Base-by-base conservation (phyloP, 2,113 vertebrate species). In the Takifugu bimaculatus region DNA sequence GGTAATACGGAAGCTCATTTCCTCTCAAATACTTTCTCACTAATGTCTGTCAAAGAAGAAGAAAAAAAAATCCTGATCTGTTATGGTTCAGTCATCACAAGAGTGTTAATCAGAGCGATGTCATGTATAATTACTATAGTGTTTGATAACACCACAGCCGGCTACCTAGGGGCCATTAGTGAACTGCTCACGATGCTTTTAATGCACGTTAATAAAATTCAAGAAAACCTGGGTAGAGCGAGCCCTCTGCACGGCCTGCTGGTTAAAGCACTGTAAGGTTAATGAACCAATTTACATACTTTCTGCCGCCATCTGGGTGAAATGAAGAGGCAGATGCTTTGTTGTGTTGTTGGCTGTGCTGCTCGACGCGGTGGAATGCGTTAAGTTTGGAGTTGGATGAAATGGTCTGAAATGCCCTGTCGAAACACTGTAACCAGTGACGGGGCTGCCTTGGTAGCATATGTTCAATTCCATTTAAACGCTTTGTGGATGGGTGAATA, bases 231-330 rank as follows among this genome's bases (percentile, higher is more conserved):
- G 73, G 66, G 77, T 86, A 79, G 82, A 85, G 52, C 29, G 57
- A 88, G 83, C 68, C 75, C 73, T 82, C 54, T 75, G 72, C 80
- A 81, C 65, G 83, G 80, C 80, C 87, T 75, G 70, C 72, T 85
- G 86, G 83, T 88, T 85, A 82, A 77, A 84, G 72, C 70, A 72
- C 85, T 86, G 78, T 89, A 87, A 88, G 88, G 89, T 91, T 90
- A 91, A 90, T 90, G 84, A 90, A 86, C 77, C 84, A 85, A 86
- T 90, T 90, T 88, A 79, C 88, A 87, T 89, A 87, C 71, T 66
- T 85, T 85, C 77, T 72, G 71, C 83, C 50, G 66, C 87, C 87
- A 87, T 90, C 89, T 89, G 87, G 79, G 74, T 53, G 72, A 69
- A 79, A 68, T 64, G 74, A 72, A 55, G 50, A 80, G 78, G 77